These are phyloP conservation scores for Pipistrellus pygmaeus DNA, from an alignment of 2,797 vertebrate genomes.

Conservation along the genomic window DNA sequence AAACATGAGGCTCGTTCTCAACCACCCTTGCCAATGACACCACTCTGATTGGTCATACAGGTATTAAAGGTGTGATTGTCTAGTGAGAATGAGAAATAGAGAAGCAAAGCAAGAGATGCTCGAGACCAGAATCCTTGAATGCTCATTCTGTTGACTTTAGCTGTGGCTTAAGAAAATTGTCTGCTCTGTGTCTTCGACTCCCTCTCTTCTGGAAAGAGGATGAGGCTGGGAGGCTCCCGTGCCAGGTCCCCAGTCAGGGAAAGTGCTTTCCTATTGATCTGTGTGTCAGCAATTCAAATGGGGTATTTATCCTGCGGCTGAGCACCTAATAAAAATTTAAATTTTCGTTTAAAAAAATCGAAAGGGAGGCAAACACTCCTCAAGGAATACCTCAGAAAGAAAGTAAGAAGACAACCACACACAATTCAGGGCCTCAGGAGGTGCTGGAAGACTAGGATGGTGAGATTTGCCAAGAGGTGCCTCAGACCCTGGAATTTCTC, in stretches of 20 bases:
- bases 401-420: slow-evolving; percentile 5
- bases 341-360: slow-evolving; percentile 72
- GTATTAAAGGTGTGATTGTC: slow-evolving; percentile 43
- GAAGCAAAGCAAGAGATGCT: neutral
- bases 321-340: slow-evolving; percentile 85
- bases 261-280: slow-evolving; percentile 79
- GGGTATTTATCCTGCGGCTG: slow-evolving; percentile 80
- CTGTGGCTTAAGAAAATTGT: slow-evolving; percentile 63
- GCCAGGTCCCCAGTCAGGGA: slow-evolving; percentile 57
- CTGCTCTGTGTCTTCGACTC: slow-evolving; percentile 65
- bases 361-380: neutral
- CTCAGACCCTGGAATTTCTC: neutral
- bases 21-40: neutral
- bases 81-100: neutral
- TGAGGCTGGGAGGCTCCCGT: neutral
- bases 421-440: too few relatives aligned
- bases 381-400: slow-evolving; percentile 14
- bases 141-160: slow-evolving; percentile 34
- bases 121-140: slow-evolving; percentile 24
- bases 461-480: neutral
- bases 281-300: slow-evolving; percentile 81
- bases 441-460: neutral
- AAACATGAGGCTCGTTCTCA: neutral
- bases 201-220: slow-evolving; percentile 69
- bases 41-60: neutral